Evolutionary conservation across 2,113 vertebrate species (phyloP), one percentile per base, ranked within the genome.

Genomic region (Notarius quadriscutis): DNA sequence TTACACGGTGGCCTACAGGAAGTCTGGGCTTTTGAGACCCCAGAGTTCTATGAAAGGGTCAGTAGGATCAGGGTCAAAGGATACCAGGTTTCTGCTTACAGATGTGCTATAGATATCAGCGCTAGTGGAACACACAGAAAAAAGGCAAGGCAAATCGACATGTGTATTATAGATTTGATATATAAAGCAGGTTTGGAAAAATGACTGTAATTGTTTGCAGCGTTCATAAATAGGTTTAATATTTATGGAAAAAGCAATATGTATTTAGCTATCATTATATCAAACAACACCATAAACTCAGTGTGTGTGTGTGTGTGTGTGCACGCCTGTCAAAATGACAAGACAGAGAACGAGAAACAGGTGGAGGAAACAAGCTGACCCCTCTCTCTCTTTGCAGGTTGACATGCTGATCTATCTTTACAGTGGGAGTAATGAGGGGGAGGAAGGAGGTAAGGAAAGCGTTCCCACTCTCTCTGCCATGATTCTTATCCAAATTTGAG

Each of bases 321-420:
- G 55, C 41, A 50, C 53, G 78, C 81, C 84, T 89, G 89, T 85
- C 90, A 91, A 89, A 93, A 87, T 91, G 93, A 94, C 94, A 94
- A 91, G 91, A 86, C 87, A 27, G 85, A 81, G 86, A 95, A 94
- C 94, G 92, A 94, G 91, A 94, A 95, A 95, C 94, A 95, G 94
- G 94, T 95, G 95, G 91, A 89, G 83, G 90, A 93, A 93, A 92
- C 88, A 87, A 88, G 88, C 60, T 30, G 72, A 84, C 12, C 60
- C 71, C 53, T 14, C 7, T 48, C 60, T 65, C 87, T 89, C 88
- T 63, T 91, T 77, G 48, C 86, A 89, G 89, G 67, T 1, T 80
- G 34, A 62, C 81, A 25, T 27, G 84, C 87, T 88, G 85, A 80
- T 85, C 90, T 90, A 85, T 84, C 89, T 92, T 92, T 92, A 92